Percentiles rank a stretch among this genome's conserved stretches.
These are phyloP conservation scores for Melanerpes aurifrons DNA, from an alignment of 2,113 vertebrate species.

Conservation along the genomic window DNA sequence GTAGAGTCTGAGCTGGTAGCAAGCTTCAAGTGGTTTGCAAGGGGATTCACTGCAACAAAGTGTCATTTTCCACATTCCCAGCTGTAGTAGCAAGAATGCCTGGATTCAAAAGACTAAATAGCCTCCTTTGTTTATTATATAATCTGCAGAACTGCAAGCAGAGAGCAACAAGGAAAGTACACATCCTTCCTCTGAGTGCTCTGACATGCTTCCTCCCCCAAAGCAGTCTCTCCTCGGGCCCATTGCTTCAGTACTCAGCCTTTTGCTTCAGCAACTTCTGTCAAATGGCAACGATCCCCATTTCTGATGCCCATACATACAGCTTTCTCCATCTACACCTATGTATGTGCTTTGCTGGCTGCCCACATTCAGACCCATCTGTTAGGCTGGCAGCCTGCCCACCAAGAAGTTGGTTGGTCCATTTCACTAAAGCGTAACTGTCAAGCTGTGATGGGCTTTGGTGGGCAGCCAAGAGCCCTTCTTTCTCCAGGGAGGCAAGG, in stretches of 20 bases:
- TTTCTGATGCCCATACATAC: neutral
- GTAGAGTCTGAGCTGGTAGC: neutral
- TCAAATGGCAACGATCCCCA: neutral
- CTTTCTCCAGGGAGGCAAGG: conserved; percentile 27
- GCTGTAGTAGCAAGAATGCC: conserved; percentile 14
- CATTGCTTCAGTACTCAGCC: neutral
- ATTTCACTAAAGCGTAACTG: conserved; percentile 41
- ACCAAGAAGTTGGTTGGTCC: conserved; percentile 34
- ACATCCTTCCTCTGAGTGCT: neutral
- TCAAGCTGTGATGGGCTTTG: conserved; percentile 54
- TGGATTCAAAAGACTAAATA: conserved; percentile 44
- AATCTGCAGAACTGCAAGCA: conserved; percentile 38
- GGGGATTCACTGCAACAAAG: neutral
- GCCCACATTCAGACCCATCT: conserved; percentile 71
- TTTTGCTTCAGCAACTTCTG: conserved; percentile 21
- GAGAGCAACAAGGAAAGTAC: conserved; percentile 10
- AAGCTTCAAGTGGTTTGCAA: neutral
- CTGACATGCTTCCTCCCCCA: neutral
- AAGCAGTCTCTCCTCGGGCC: neutral
- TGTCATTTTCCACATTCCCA: conserved; percentile 33
- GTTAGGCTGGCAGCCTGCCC: conserved; percentile 70
- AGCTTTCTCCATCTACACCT: neutral
- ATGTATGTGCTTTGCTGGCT: conserved; percentile 39
- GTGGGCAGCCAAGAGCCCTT: conserved; percentile 64
- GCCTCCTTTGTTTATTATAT: conserved; percentile 40